Evolutionary conservation across 1,140 invertebrate species (phyloP).

Genomic region (Conus betulinus): DNA sequence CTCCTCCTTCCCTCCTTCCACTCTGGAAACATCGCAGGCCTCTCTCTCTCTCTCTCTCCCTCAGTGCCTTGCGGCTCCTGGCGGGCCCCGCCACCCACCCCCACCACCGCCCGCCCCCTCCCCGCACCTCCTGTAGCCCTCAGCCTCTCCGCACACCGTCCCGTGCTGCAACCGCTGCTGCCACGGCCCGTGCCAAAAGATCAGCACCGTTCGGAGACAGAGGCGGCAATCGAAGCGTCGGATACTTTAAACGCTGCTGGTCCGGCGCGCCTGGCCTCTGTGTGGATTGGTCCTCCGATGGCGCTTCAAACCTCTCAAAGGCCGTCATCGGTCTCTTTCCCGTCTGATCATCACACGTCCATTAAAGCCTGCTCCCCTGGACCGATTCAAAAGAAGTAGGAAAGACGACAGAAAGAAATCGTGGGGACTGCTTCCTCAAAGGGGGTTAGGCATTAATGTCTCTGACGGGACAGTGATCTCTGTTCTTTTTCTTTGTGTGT

Average conservation of each 20-base stretch:
- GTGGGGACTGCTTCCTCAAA: too few species aligned
- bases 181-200: not conserved
- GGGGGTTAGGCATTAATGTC: too few species aligned
- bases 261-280: not conserved
- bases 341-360: not conserved
- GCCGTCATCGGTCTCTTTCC: not conserved
- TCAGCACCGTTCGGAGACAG: not conserved
- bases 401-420: too few species aligned
- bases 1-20: not conserved
- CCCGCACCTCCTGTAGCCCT: not conserved
- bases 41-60: conserved; percentile 2
- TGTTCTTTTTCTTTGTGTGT: too few species aligned
- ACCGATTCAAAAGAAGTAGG: too few species aligned
- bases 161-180: not conserved
- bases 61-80: not conserved
- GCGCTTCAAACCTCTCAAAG: not conserved
- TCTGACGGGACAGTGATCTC: not conserved
- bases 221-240: conserved; percentile 2
- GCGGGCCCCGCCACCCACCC: not conserved
- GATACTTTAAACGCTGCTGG: not conserved
- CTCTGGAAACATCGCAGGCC: not conserved
- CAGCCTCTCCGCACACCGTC: not conserved
- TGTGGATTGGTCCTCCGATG: not conserved
- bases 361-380: too few species aligned
- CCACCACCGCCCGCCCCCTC: not conserved